These are phyloP conservation scores for Cinara cedri DNA, from an alignment of 2,888 invertebrate species.

Conservation along the genomic window DNA sequence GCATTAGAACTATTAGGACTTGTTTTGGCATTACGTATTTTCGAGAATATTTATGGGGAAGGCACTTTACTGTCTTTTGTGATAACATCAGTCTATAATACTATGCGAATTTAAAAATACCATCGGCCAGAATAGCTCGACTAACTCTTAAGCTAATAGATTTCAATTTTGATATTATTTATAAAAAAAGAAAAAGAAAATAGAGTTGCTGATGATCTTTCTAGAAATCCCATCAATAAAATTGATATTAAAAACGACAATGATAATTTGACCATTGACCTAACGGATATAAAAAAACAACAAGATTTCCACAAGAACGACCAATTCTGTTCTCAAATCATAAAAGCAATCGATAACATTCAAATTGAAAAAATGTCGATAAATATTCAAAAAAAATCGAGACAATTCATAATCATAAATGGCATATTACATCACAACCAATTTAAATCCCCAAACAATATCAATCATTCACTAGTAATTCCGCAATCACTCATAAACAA, in stretches of 20 bases:
- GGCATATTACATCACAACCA: slow-evolving; percentile 13
- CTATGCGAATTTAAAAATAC: too few relatives aligned
- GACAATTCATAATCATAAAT: slow-evolving; percentile 2
- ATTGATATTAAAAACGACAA: background rate
- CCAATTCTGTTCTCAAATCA: background rate
- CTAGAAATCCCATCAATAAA: slow-evolving; percentile 1
- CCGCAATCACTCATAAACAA: background rate
- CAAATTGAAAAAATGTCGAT: background rate
- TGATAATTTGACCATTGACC: background rate
- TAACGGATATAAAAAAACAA: background rate
- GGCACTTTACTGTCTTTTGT: too few relatives aligned
- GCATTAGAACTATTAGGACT: too few relatives aligned
- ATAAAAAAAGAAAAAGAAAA: too few relatives aligned
- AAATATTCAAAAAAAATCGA: slow-evolving; percentile 17
- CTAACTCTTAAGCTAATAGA: too few relatives aligned
- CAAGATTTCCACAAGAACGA: slow-evolving; percentile 26
- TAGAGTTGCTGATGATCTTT: too few relatives aligned
- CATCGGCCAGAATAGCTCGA: too few relatives aligned
- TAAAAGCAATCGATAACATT: background rate
- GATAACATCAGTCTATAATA: too few relatives aligned
- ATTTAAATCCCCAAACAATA: background rate
- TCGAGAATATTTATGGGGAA: too few relatives aligned
- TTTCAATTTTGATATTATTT: too few relatives aligned
- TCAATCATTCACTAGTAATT: background rate
- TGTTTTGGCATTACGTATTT: too few relatives aligned